Percentiles rank a stretch among this genome's conserved stretches.
phyloP scores from a whole-genome alignment of 2,797 vertebrate genomes.

The Diplodus puntazzo region DNA sequence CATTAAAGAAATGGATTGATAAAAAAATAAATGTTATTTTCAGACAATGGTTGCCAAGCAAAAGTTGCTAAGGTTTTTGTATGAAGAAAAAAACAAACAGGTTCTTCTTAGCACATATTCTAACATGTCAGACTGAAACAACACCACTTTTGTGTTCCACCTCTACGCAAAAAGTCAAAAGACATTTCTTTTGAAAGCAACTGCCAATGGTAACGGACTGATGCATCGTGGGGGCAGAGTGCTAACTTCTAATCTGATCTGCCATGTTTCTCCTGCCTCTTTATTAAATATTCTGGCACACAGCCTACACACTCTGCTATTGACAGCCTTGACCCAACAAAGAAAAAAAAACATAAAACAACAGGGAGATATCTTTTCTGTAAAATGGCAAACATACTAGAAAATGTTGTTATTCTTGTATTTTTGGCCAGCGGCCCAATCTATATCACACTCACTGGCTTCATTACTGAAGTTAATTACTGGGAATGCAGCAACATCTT shows the following conservation, averaged over 20 bases:
- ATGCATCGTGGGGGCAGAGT: neutral
- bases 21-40: neutral
- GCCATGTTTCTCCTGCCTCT: neutral
- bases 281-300: constrained; percentile 26
- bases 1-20: too few species aligned
- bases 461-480: too few species aligned
- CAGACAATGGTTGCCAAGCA: neutral
- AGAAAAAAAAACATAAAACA: neutral
- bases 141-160: too few species aligned
- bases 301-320: constrained; percentile 12
- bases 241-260: constrained; percentile 31
- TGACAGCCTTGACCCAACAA: constrained; percentile 10
- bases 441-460: neutral
- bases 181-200: constrained; percentile 13
- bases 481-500: too few species aligned
- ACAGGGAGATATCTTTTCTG: neutral
- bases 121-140: neutral
- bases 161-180: constrained; percentile 4
- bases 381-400: neutral
- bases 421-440: neutral
- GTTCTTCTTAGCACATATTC: neutral
- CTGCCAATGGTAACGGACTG: constrained; percentile 32
- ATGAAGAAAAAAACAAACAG: neutral
- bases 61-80: neutral
- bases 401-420: neutral